Base-by-base conservation (phyloP, 2,797 vertebrate species). In the Dipus sagitta region DNA sequence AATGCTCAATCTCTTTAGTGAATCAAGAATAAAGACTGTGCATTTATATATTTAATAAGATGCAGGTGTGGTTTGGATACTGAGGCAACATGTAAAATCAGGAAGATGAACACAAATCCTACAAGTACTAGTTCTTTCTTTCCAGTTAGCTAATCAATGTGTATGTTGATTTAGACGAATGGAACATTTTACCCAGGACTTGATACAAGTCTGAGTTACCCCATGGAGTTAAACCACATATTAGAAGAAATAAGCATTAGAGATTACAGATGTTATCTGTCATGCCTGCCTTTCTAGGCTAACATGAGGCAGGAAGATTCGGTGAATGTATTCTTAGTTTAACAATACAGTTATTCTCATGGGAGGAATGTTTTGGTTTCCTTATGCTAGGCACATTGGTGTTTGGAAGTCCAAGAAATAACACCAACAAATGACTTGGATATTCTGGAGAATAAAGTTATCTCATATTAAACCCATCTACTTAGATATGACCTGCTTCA, bases 361-460 rank as follows among this genome's bases (percentile, higher is more conserved):
- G 82, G 54, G 68, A 52, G 14, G 74, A 15, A 79, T n/a, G 21
- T 28, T 84, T 83, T 72, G 8, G 11, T 77, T 90, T 92, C 32
- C 14, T 67, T 77, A 68, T n/a, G n/a, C 4, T 34, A 76, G 47
- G 4, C 2, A 70, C 38, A 5, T 32, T 34, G 17, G 13, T 64
- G 71, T 78, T 82, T 81, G 4, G 58, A 68, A 70, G 76, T 4
- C 71, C 34, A 13, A 70, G 24, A 67, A 86, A 68, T 65, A 86
- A 60, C 12, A 93, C 72, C 11, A 71, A 14, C 82, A 91, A 88
- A 77, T 54, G 9, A 88, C 64, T 54, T 85, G 47, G 65, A 68
- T 32, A 91, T 68, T 88, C 34, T 89, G 32, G 17, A 86, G 62
- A 65, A 32, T 52, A 28, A 86, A 78, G 78, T 92, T 67, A 85